phyloP scores from a whole-genome alignment of 2,113 vertebrate species.

The Pachypanchax playfairii region DNA sequence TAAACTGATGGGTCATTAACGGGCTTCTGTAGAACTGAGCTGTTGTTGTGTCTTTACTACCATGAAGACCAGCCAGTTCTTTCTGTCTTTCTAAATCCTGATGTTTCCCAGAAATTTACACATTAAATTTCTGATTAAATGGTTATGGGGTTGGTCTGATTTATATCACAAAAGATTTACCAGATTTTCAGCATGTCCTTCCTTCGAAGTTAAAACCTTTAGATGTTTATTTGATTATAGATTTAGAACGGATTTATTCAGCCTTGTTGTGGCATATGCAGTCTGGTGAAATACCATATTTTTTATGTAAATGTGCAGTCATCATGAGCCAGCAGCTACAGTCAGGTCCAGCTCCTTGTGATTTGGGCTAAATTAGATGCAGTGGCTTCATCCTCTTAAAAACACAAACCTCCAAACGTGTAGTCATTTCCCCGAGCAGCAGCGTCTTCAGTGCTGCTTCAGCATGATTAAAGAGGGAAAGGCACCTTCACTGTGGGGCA shows the following conservation, averaged over 20 bases:
- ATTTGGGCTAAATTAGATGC: background rate
- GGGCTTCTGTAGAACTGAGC: background rate
- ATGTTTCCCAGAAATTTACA: too few relatives aligned
- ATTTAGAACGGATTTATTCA: background rate
- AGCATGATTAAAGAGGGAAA: conserved; percentile 29
- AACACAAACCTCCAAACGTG: background rate
- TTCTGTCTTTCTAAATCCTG: too few relatives aligned
- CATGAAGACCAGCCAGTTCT: too few relatives aligned
- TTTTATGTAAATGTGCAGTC: background rate
- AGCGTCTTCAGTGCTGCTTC: conserved; percentile 16
- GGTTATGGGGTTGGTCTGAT: background rate
- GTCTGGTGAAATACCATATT: background rate
- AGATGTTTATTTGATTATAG: background rate
- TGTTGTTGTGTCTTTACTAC: too few relatives aligned
- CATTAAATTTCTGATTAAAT: too few relatives aligned
- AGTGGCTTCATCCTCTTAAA: background rate
- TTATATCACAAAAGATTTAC: too few relatives aligned
- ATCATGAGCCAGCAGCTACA: background rate
- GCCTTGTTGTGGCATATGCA: background rate
- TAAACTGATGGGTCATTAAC: too few relatives aligned
- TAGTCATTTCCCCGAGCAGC: conserved; percentile 1
- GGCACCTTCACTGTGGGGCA: conserved; percentile 10
- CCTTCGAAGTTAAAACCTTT: background rate
- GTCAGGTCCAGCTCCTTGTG: background rate
- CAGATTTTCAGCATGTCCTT: too few relatives aligned